Evolutionary conservation across 2,888 invertebrate species (phyloP), one percentile per base, ranked within the genome.

Genomic region (Aethes cnicana): DNA sequence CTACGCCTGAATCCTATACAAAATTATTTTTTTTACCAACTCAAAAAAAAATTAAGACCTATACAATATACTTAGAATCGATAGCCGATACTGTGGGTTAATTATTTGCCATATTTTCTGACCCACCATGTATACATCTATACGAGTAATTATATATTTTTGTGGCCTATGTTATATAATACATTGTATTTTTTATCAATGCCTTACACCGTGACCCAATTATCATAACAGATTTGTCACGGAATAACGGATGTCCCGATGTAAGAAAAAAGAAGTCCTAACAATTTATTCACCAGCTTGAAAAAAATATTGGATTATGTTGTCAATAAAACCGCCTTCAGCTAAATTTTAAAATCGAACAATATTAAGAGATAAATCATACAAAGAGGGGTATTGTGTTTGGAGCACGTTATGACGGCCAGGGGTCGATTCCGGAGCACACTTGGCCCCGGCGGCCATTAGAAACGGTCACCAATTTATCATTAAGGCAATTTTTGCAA

Each of bases 401-500:
- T 82, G 67, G 71, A 87, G 89, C 74, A 84, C 85, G 87, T 86
- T 88, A 84, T 89, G 87, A 87, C 84, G 81, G 77, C 65, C 67
- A 72, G 68, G 75, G 77, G 74, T 80, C 77, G 69, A 74, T 75
- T 79, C 79, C 77, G 71, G 70, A 72, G 77, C 79, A 79, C 81
- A 78, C 82, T 76, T 66, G 78, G 77, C 80, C 80, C 79, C 74
- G 75, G 72, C 70, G 68, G 71, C 83, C 81, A 86, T 87, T 86
- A 80, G 83, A 73, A 84, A 84, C 78, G 85, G 81, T 85, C 82
- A 83, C 85, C 88, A 89, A 88, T 89, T 86, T 88, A 89, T 89
- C 89, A 89, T 89, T 88, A 88, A 74, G 83, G 81, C 89, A 82
- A 89, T 88, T 89, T 88, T 88, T 86, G 84, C 85, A 85, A 86